These are phyloP conservation scores for Onychomys torridus DNA, from an alignment of 2,797 vertebrate genomes.

Conservation along the genomic window DNA sequence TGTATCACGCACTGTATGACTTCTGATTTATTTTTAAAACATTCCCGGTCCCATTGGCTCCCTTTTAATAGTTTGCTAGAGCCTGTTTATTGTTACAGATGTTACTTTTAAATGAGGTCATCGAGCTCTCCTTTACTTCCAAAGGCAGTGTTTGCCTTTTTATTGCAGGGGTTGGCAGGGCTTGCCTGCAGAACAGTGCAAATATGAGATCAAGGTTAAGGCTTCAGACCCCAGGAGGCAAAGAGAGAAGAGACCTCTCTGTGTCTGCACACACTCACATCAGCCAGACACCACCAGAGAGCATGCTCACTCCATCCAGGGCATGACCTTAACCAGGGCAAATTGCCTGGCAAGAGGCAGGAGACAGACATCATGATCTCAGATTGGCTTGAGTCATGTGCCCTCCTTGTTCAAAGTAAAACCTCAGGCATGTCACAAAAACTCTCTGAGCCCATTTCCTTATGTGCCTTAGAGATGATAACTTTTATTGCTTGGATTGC, in stretches of 20 bases:
- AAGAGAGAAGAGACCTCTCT: background rate
- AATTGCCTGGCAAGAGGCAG: background rate
- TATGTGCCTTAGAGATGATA: background rate
- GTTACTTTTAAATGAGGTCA: conserved; percentile 77
- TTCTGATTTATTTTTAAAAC: conserved; percentile 77
- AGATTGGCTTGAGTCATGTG: background rate
- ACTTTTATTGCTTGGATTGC: background rate
- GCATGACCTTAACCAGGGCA: background rate
- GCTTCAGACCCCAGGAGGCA: conserved; percentile 1
- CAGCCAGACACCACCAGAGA: background rate
- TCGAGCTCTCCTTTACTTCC: conserved; percentile 41
- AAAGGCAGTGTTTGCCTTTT: conserved; percentile 65
- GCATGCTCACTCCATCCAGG: background rate
- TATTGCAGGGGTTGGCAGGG: conserved; percentile 3
- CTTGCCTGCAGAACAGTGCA: background rate
- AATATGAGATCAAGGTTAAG: conserved; percentile 53
- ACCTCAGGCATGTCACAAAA: background rate
- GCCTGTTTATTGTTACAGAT: conserved; percentile 80
- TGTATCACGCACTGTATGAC: conserved; percentile 32
- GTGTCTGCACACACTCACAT: background rate
- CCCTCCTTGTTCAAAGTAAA: background rate
- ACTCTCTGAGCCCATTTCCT: background rate
- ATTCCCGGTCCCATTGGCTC: conserved; percentile 46
- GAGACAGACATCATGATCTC: background rate
- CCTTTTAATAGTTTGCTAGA: conserved; percentile 65